phyloP scores from a whole-genome alignment of 2,113 vertebrate genomes.

The Psilopogon haemacephalus region DNA sequence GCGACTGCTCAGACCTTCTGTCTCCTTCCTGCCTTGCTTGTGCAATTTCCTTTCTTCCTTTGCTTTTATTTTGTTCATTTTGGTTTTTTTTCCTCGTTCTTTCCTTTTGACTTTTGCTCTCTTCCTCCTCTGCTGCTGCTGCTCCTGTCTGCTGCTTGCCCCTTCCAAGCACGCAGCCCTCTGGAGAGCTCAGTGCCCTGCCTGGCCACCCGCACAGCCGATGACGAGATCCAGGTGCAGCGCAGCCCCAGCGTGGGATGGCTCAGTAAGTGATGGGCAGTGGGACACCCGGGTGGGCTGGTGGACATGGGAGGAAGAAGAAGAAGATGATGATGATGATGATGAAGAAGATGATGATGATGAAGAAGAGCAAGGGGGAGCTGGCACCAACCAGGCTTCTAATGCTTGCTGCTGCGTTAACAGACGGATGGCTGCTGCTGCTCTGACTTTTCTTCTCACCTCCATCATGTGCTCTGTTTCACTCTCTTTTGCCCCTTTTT shows the following conservation, averaged over 20 bases:
- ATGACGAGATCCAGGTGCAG: constrained; percentile 84
- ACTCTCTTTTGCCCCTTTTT: neutral
- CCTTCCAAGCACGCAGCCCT: constrained; percentile 88
- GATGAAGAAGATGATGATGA: neutral
- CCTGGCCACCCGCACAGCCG: constrained; percentile 85
- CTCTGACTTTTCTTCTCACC: rapidly evolving
- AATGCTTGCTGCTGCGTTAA: neutral
- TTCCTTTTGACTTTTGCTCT: constrained; percentile 58
- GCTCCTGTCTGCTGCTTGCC: constrained; percentile 63
- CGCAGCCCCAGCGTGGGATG: constrained; percentile 93
- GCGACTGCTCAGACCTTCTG: neutral
- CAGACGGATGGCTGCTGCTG: neutral
- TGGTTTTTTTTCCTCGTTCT: constrained; percentile 40
- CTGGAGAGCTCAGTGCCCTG: constrained; percentile 93
- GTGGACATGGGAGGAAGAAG: neutral
- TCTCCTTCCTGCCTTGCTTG: constrained; percentile 43
- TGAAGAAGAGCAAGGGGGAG: neutral
- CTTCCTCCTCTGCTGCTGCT: constrained; percentile 64
- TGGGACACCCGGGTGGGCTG: neutral
- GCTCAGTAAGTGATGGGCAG: constrained; percentile 90
- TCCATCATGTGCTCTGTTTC: neutral
- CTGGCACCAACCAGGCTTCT: neutral
- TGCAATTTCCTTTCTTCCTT: constrained; percentile 29
- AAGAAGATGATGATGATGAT: neutral
- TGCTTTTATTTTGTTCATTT: constrained; percentile 17